A percentile compares a stretch with the other conserved stretches of the same genome.
These are phyloP conservation scores for Calyptommatus sinebrachiatus DNA, from an alignment of 2,113 vertebrate species.

Conservation along the genomic window DNA sequence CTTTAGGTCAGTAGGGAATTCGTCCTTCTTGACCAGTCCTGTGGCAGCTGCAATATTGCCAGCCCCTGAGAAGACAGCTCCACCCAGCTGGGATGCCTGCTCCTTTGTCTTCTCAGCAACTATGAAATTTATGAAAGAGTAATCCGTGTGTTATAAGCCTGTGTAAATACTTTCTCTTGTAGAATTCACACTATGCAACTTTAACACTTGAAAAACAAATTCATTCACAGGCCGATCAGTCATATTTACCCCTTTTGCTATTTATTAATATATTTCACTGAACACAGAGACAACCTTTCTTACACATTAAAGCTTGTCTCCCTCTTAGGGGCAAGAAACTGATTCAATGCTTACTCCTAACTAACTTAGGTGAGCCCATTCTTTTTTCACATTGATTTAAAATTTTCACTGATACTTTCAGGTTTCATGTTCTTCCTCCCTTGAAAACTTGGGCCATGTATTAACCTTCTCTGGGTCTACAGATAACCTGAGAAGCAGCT, in stretches of 20 bases:
- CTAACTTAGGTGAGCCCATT: neutral
- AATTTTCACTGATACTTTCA: neutral
- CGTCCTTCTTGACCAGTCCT: conserved; percentile 92
- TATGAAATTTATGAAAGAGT: conserved; percentile 42
- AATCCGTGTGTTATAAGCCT: neutral
- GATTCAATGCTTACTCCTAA: neutral
- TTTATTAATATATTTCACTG: neutral
- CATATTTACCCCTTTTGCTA: neutral
- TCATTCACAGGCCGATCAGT: neutral
- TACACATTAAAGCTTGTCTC: neutral
- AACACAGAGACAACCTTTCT: neutral
- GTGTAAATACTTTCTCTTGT: neutral
- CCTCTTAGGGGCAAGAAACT: too few relatives aligned
- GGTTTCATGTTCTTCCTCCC: neutral
- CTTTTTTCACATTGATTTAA: neutral
- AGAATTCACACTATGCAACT: neutral
- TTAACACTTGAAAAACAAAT: neutral
- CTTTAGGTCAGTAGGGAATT: conserved; percentile 92
- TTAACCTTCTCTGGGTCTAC: conserved; percentile 23
- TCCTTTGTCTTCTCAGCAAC: conserved; percentile 97
- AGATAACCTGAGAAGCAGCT: conserved; percentile 2
- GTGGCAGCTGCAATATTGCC: conserved; percentile 95
- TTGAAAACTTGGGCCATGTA: neutral
- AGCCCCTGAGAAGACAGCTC: conserved; percentile 82
- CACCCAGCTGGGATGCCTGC: conserved; percentile 85